phyloP scores from a whole-genome alignment of 2,888 invertebrate genomes.

The Phorcus lineatus region DNA sequence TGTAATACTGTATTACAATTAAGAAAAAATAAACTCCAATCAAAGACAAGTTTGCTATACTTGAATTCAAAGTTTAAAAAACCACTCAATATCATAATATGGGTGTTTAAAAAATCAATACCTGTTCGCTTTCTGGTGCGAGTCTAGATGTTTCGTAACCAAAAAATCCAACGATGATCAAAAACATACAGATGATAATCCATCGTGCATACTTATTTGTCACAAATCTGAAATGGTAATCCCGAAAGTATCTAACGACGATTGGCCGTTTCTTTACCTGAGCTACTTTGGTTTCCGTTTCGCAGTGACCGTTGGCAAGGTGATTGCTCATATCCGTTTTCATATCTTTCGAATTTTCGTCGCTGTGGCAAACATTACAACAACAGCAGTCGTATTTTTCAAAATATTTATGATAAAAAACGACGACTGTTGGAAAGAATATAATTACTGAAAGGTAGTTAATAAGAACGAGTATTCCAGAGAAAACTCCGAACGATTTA shows the following conservation, averaged over 20 bases:
- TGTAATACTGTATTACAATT: no score
- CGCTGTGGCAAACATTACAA: neutral
- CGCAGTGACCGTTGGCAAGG: neutral
- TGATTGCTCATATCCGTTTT: neutral
- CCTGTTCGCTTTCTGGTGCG: slow-evolving; percentile 64
- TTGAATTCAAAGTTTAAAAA: no score
- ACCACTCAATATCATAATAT: neutral
- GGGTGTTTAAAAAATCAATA: slow-evolving; percentile 34
- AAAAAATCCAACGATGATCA: slow-evolving; percentile 43
- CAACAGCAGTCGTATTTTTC: slow-evolving; percentile 20
- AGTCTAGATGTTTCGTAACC: slow-evolving; percentile 55
- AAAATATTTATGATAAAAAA: slow-evolving; percentile 56
- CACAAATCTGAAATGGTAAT: slow-evolving; percentile 58
- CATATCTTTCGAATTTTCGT: neutral
- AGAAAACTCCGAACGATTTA: slow-evolving; percentile 65
- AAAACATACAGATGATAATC: slow-evolving; percentile 50
- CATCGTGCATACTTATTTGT: slow-evolving; percentile 54
- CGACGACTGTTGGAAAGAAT: slow-evolving; percentile 56
- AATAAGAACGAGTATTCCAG: slow-evolving; percentile 58
- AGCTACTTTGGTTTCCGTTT: neutral
- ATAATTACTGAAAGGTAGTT: slow-evolving; percentile 62
- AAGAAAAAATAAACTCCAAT: no score
- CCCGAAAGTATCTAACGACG: slow-evolving; percentile 55
- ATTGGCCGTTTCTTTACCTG: slow-evolving; percentile 36
- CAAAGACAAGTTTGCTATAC: no score